These are phyloP conservation scores for Lethenteron camtschaticum DNA, from an alignment of 2,113 vertebrate genomes.

Conservation along the genomic window DNA sequence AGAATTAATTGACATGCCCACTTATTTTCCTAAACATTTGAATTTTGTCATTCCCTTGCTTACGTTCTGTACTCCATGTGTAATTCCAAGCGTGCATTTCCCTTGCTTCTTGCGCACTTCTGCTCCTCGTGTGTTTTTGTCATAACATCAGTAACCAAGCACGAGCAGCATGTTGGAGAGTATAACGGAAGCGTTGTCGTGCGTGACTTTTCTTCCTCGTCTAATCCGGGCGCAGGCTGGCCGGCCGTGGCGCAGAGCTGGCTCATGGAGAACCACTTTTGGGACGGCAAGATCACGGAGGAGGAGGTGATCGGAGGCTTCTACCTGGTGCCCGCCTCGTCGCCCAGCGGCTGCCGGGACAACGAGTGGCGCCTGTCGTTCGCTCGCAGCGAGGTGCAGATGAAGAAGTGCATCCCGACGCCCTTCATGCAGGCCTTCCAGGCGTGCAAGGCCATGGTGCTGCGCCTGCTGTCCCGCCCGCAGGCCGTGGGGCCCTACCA, in stretches of 20 bases:
- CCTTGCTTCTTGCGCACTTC: too few species aligned
- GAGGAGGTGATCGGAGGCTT: slow-evolving; percentile 96
- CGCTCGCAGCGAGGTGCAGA: slow-evolving; percentile 80
- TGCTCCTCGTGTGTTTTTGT: too few species aligned
- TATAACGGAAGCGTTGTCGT: not conserved
- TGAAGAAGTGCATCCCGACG: slow-evolving; percentile 86
- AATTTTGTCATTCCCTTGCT: too few species aligned
- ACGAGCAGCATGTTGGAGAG: too few species aligned
- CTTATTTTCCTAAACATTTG: too few species aligned
- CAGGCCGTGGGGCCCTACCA: slow-evolving; percentile 84
- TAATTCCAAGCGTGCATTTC: too few species aligned
- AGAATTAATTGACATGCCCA: too few species aligned
- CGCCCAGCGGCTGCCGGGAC: slow-evolving; percentile 59
- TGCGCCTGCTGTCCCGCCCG: slow-evolving; percentile 64
- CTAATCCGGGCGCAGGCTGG: slow-evolving; percentile 28
- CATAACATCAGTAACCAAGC: too few species aligned
- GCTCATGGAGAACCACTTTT: slow-evolving; percentile 99
- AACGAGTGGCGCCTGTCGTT: slow-evolving; percentile 93
- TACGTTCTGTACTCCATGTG: too few species aligned
- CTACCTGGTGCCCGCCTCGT: slow-evolving; percentile 76
- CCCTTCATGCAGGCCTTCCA: slow-evolving; percentile 91
- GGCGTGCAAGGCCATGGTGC: slow-evolving; percentile 77
- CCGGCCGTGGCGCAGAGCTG: slow-evolving; percentile 87
- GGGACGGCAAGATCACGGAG: slow-evolving; percentile 95
- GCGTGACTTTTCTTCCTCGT: not conserved